A percentile compares a stretch with the other conserved stretches of the same genome.
phyloP scores from a whole-genome alignment of 2,888 invertebrate genomes.

The Mythimna albipuncta region DNA sequence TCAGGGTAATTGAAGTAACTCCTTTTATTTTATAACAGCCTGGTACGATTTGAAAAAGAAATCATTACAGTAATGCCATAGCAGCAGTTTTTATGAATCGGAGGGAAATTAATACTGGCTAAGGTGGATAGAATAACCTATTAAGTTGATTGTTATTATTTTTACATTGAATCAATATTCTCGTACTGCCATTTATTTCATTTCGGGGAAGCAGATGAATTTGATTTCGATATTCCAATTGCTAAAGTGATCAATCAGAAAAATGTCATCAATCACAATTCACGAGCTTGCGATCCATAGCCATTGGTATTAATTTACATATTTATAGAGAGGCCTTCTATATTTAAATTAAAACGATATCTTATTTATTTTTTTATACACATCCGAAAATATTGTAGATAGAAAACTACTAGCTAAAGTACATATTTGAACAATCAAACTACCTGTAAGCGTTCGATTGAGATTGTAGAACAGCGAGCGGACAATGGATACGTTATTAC shows the following conservation, averaged over 20 bases:
- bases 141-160: neutral
- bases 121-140: conserved; percentile 1
- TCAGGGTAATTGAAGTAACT: conserved; percentile 22
- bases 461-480: too few relatives aligned
- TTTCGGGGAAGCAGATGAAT: conserved; percentile 30
- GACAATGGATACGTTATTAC: too few relatives aligned
- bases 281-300: conserved; percentile 33
- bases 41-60: conserved; percentile 25
- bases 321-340: conserved; percentile 20
- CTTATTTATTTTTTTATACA: neutral
- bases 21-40: conserved; percentile 37
- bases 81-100: conserved; percentile 10
- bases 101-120: conserved; percentile 4
- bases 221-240: conserved; percentile 37
- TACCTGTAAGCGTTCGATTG: too few relatives aligned
- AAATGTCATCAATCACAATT: conserved; percentile 59
- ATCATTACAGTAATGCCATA: conserved; percentile 8
- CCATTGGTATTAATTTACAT: conserved; percentile 48
- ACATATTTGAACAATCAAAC: too few relatives aligned
- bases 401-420: neutral
- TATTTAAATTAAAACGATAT: conserved; percentile 10
- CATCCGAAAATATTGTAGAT: neutral
- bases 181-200: conserved; percentile 23
- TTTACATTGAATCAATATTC: conserved; percentile 9
- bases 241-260: conserved; percentile 54